Evolutionary conservation across 2,113 vertebrate genomes (phyloP), one percentile per base, ranked within the genome.

Genomic region (Heterotilapia buettikoferi): DNA sequence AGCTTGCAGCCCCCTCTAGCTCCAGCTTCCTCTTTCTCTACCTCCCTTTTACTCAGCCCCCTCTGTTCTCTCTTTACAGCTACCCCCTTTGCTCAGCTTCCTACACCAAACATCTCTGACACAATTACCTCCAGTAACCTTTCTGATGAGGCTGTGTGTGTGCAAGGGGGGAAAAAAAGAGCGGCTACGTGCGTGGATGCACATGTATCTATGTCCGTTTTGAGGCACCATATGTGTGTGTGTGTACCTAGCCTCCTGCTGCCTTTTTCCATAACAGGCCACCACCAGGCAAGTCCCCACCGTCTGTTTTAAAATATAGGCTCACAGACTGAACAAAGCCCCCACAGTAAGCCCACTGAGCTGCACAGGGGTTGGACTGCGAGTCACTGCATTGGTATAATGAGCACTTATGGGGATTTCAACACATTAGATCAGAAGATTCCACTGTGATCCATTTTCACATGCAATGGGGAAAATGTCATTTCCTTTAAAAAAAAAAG

Each of bases 121-220:
- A 94, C 93, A 93, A 89, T 94, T 94, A 94, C 94, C 93, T 93
- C 88, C 90, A 94, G 86, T 92, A 89, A 90, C 90, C 87, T 93
- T 81, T 92, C 87, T 66, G 85, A 76, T 88, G 56, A 73, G 40
- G 45, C 84, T 16, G 66, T 18, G 43, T 82, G 83, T 81, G 87
- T 73, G 52, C 26, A 45, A 6, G 8, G 13, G 68, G 21, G 68
- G 21, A 19, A 6, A 5, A 26, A 2, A 0, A 5, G 9, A 3
- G 24, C 1, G 4, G 53, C 33, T 84, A 83, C 6, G 80, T 89
- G 78, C 36, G 5, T 18, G n/a, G 78, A 83, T 90, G 84, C 86
- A 87, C 26, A 82, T 76, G 59, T 86, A 73, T 87, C 43, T 88
- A 63, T 14, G 18, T 83, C 21, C 5, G 14, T 66, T 78, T 53